These are phyloP conservation scores for Columba janthina DNA, from an alignment of 2,113 vertebrate genomes.

Conservation along the genomic window DNA sequence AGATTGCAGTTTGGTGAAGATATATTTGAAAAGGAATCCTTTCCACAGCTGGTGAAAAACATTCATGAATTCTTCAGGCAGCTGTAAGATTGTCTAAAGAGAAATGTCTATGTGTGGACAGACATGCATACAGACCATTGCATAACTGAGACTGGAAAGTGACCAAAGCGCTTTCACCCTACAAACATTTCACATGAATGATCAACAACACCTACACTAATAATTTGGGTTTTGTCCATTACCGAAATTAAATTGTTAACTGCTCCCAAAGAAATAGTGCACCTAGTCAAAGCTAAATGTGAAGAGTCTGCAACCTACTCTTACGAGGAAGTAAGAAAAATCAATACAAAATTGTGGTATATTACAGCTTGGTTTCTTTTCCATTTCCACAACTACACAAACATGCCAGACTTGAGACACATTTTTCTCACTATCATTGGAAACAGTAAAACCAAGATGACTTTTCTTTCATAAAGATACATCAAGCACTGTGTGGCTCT, in stretches of 20 bases:
- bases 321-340: background rate
- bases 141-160: background rate
- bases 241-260: background rate
- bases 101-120: background rate
- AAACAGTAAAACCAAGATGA: background rate
- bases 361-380: background rate
- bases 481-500: background rate
- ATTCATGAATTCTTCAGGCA: background rate
- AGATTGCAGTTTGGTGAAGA: rapidly evolving
- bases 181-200: background rate
- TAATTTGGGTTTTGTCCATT: background rate
- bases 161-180: background rate
- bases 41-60: background rate
- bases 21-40: background rate
- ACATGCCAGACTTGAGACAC: background rate
- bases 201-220: background rate
- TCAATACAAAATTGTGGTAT: background rate
- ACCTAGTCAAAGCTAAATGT: background rate
- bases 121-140: background rate
- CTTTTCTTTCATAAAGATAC: background rate
- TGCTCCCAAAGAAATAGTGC: background rate
- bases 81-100: background rate
- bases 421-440: background rate
- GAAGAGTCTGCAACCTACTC: background rate
- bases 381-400: background rate